Percentiles rank a stretch among this genome's conserved stretches.
Conservation (phyloP, 2,113 vertebrate species). For the Mobula birostris region DNA sequence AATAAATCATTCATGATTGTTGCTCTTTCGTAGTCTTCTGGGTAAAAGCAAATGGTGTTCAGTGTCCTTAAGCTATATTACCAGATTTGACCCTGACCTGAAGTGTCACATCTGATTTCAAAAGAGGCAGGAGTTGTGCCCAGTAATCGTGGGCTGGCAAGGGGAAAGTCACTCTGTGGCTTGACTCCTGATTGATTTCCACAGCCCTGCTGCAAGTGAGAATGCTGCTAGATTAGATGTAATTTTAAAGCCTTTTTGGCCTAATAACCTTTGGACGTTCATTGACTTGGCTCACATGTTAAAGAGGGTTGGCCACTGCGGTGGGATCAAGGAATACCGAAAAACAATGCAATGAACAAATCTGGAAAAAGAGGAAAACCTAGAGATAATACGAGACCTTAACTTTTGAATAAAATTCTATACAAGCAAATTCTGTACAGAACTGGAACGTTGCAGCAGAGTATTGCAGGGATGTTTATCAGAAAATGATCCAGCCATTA, state of each 20-base stretch:
- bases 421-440: not conserved
- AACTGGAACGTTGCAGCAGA: not conserved
- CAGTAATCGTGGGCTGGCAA: not conserved
- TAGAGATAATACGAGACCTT: not conserved
- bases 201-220: not conserved
- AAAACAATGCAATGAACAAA: not conserved
- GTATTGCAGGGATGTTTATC: not conserved
- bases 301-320: not conserved
- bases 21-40: not conserved
- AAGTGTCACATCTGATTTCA: not conserved
- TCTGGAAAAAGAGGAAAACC: not conserved
- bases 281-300: not conserved
- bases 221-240: not conserved
- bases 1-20: not conserved
- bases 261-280: not conserved
- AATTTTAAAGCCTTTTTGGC: not conserved
- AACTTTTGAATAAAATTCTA: not conserved
- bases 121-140: not conserved
- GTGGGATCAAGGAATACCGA: not conserved
- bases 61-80: not conserved
- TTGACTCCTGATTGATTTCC: not conserved
- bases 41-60: not conserved
- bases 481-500: not conserved
- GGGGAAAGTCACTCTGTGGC: not conserved
- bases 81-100: not conserved